Percentiles rank a stretch among this genome's conserved stretches.
Conservation (phyloP, 1,140 invertebrate species). For the Musca domestica region DNA sequence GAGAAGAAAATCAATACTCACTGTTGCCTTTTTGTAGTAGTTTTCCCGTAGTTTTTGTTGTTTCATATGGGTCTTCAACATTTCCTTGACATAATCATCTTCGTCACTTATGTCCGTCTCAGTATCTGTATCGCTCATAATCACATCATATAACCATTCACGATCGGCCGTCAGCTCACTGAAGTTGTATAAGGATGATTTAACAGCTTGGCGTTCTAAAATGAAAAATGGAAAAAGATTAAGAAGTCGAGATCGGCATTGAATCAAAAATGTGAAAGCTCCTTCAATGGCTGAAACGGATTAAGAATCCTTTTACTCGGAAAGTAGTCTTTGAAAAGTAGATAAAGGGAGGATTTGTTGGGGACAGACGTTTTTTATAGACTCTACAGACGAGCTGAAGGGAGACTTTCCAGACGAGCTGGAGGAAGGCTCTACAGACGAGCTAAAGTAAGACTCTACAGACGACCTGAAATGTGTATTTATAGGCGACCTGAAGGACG, state of each 20-base stretch:
- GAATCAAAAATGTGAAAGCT: no score
- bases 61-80: conserved; percentile 73
- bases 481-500: no score
- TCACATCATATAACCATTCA: conserved; percentile 76
- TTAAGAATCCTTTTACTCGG: no score
- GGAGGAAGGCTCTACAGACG: no score
- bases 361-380: no score
- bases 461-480: no score
- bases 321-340: no score
- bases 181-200: conserved; percentile 78
- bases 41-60: conserved; percentile 74
- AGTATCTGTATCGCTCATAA: conserved; percentile 72
- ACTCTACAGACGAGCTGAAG: no score
- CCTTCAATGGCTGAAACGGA: no score
- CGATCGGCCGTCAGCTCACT: conserved; percentile 74
- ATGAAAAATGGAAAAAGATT: conserved; percentile 34
- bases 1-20: conserved; percentile 45
- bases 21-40: conserved; percentile 78
- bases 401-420: no score
- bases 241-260: no score
- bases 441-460: not conserved
- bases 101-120: conserved; percentile 65
- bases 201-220: conserved; percentile 76
- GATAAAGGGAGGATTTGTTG: no score
- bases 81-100: conserved; percentile 71